Base-by-base conservation (phyloP, 1,140 invertebrate genomes). In the Chlorops oryzae region DNA sequence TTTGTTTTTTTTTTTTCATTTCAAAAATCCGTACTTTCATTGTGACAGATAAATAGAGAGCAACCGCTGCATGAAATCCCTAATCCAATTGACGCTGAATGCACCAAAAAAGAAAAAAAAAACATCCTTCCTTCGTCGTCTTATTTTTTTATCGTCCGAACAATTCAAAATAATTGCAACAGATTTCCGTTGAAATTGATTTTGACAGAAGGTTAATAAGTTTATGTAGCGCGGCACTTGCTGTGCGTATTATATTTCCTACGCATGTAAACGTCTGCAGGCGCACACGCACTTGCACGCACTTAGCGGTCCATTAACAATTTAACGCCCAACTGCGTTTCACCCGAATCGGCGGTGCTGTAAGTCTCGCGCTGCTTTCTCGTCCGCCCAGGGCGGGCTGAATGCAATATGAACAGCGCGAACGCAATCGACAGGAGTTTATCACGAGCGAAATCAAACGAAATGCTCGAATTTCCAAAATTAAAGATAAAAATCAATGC, bases 191-290 rank as follows among this genome's bases (percentile, higher is more conserved):
- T 25, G 18, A 59, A 64, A 64, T 66, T 66, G 64, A 67, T 64
- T 59, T 54, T 59, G 58, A 66, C 64, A 66, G 62, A 67, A 63
- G 64, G 64, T 66, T 66, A 66, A 66, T 64, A 58, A 56, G 58
- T 40, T 39, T 48, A 23, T 23, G 40, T 39, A 24, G 22, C 27
- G 46, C 34, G 7, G n/a, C 27, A 32, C 27, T 7, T 13, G 7
- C n/a, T 9, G 27, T 32, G n/a, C 27, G n/a, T n/a, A n/a, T n/a
- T n/a, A n/a, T n/a, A n/a, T n/a, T n/a, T n/a, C n/a, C n/a, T n/a
- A n/a, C n/a, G n/a, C n/a, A n/a, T n/a, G n/a, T n/a, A n/a, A n/a
- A n/a, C n/a, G n/a, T n/a, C n/a, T n/a, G n/a, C n/a, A n/a, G n/a
- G n/a, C n/a, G n/a, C n/a, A n/a, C n/a, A n/a, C n/a, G n/a, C n/a